These are phyloP conservation scores for Habropoda laboriosa DNA, from an alignment of 1,140 invertebrate genomes.

Conservation along the genomic window DNA sequence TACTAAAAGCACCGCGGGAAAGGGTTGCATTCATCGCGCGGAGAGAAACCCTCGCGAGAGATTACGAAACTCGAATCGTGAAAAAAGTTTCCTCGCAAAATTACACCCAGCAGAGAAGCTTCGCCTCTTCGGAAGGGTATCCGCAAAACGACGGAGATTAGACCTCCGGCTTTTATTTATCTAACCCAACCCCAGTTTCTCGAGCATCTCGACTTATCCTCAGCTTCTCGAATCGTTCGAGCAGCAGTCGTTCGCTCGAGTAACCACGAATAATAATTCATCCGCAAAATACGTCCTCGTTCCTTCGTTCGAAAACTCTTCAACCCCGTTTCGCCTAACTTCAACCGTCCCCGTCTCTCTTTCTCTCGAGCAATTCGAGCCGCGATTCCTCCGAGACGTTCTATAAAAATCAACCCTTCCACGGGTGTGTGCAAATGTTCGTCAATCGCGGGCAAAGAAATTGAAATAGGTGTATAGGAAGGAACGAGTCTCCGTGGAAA, in stretches of 20 bases:
- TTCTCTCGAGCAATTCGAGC: not conserved
- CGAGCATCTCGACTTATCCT: not conserved
- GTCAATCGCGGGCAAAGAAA: slow-evolving; percentile 14
- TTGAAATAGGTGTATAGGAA: slow-evolving; percentile 31
- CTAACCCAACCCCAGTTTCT: not conserved
- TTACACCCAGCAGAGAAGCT: not conserved
- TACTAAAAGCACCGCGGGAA: slow-evolving; percentile 28
- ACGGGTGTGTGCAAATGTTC: not conserved
- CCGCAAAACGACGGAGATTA: not conserved
- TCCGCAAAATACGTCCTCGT: too few relatives aligned
- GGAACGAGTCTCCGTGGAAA: too few relatives aligned
- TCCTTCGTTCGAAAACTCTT: not conserved
- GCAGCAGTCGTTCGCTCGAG: not conserved
- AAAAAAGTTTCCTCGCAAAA: slow-evolving; percentile 32
- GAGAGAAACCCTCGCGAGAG: slow-evolving; percentile 18
- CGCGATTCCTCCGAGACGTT: not conserved
- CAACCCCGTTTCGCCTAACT: not conserved
- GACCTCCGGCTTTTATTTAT: slow-evolving; percentile 7
- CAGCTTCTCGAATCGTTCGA: not conserved
- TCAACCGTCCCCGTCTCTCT: not conserved
- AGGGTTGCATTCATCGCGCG: slow-evolving; percentile 36
- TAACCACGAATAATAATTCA: not conserved
- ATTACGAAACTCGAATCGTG: slow-evolving; percentile 30
- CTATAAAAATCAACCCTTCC: slow-evolving; percentile 20
- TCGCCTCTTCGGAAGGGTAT: not conserved